Evolutionary conservation across 1,140 invertebrate species (phyloP), one percentile per base, ranked within the genome.

Genomic region (Atta cephalotes): DNA sequence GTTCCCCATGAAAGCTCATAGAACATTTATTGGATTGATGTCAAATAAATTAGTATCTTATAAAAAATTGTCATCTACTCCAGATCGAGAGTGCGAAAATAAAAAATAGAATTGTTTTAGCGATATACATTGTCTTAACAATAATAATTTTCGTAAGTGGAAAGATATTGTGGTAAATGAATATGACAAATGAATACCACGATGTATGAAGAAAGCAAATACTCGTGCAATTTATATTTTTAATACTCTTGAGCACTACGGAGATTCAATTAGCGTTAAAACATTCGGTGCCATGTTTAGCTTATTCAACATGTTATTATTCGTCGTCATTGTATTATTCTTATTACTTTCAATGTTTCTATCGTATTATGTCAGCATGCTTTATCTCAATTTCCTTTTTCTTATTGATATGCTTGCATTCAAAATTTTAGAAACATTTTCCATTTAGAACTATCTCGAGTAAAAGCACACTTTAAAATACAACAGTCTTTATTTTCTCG

Each of bases 201-300:
- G 25, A 28, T 16, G 12, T 18, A 49, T 45, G 16, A 14, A 31
- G 25, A 49, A 65, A 25, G 12, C 49, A 79, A 65, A 79, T n/a
- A 39, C 12, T 10, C 18, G n/a, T 60, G 25, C 25, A 45, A 79
- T 65, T 79, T 79, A 63, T 45, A 78, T 21, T 3, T 78, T 49
- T 49, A 66, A 6, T 49, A 58, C 25, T 62, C 58, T 21, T 10
- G 39, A 31, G n/a, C 39, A 66, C 25, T 77, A 79, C 39, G 21
- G 62, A 77, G 74, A 66, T 79, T 28, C 45, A 45, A 66, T 79
- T 79, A 66, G 12, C 62, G 77, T 66, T 79, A 79, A 68, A 66
- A 66, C 18, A 25, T 49, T 79, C 60, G 7, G 6, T 68, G 28
- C 14, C 25, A 62, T 31, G 60, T 28, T 66, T 79, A 51, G 60